These are phyloP conservation scores for Pitta sordida DNA, from an alignment of 2,113 vertebrate species.

Conservation along the genomic window DNA sequence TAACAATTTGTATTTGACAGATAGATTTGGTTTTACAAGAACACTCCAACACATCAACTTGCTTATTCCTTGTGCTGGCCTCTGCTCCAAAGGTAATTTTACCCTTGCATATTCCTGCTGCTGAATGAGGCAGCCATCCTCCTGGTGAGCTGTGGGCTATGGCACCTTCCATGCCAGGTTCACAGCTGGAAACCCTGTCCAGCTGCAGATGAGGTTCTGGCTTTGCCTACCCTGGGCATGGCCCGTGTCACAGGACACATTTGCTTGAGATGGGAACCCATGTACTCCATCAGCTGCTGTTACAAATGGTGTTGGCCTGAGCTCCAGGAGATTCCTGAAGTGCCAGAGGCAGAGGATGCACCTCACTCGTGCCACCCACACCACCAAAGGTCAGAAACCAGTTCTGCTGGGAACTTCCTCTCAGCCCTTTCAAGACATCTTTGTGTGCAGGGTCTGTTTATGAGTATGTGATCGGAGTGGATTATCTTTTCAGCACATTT, in stretches of 20 bases:
- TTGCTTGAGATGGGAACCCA: background rate
- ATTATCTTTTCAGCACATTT: conserved; percentile 62
- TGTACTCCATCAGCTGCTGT: background rate
- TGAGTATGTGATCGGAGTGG: background rate
- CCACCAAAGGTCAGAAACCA: conserved; percentile 54
- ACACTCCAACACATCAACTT: rapidly evolving
- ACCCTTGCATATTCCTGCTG: background rate
- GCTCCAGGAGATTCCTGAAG: background rate
- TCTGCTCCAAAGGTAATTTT: background rate
- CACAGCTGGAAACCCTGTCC: background rate
- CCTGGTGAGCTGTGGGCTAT: background rate
- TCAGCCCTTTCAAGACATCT: conserved; percentile 47
- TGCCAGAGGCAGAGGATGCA: background rate
- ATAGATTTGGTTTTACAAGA: background rate
- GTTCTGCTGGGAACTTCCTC: conserved; percentile 67
- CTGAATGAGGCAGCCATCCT: background rate
- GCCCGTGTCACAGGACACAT: background rate
- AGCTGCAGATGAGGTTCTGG: background rate
- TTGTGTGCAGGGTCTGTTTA: conserved; percentile 17
- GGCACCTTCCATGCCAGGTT: background rate
- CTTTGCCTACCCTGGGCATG: background rate
- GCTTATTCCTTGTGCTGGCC: background rate
- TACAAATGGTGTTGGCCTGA: background rate
- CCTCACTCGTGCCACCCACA: background rate
- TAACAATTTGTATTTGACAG: background rate